Conservation (phyloP, 2,797 vertebrate species). For the Zalophus californianus region DNA sequence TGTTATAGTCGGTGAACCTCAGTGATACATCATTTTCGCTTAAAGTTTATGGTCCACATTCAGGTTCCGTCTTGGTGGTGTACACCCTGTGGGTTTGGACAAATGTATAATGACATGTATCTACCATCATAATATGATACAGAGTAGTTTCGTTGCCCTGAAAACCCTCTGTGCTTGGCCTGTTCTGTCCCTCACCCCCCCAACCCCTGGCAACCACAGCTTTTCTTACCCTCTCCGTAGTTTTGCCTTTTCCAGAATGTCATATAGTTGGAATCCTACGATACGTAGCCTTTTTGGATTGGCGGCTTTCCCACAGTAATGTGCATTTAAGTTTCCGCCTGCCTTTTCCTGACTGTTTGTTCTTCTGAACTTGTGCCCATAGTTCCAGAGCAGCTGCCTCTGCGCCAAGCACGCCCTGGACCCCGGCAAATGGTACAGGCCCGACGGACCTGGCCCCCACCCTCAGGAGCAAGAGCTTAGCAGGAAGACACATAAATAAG, state of each 20-base stretch:
- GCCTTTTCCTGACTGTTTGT: not conserved
- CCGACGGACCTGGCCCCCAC: not conserved
- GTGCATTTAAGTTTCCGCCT: not conserved
- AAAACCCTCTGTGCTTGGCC: not conserved
- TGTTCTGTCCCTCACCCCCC: fast-evolving
- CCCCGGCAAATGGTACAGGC: not conserved
- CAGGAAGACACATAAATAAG: not conserved
- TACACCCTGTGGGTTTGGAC: not conserved
- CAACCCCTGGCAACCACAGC: not conserved
- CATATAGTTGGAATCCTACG: not conserved
- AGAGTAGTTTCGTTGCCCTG: not conserved
- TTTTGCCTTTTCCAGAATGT: not conserved
- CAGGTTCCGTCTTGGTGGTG: not conserved
- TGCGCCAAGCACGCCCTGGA: not conserved
- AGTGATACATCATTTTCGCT: not conserved
- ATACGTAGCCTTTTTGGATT: not conserved
- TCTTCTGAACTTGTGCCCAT: not conserved
- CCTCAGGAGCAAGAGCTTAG: not conserved
- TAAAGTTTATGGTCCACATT: not conserved
- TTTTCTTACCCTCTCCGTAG: not conserved
- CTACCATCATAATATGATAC: not conserved
- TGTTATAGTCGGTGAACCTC: not conserved
- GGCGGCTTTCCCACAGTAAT: not conserved
- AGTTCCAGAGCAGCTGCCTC: not conserved
- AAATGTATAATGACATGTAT: not conserved